phyloP scores from a whole-genome alignment of 2,113 vertebrate species.

The Gymnocephalus cernua region DNA sequence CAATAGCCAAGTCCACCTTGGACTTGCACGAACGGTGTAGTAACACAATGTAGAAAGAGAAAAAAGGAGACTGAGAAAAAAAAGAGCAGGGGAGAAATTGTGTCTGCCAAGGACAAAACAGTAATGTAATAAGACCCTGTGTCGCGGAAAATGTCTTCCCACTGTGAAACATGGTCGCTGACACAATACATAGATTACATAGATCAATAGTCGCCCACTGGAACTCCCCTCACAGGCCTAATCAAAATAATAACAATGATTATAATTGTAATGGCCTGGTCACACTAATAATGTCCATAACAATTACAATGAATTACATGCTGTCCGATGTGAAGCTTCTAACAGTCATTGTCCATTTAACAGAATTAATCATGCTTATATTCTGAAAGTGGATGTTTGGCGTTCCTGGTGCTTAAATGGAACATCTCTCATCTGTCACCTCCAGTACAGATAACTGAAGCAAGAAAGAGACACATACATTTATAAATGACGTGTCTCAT shows the following conservation, averaged over 20 bases:
- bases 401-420: background rate
- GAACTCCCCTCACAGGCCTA: background rate
- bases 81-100: conserved; percentile 22
- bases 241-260: conserved; percentile 50
- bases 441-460: conserved; percentile 17
- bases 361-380: conserved; percentile 39
- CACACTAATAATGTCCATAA: conserved; percentile 57
- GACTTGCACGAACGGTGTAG: background rate
- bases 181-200: conserved; percentile 37
- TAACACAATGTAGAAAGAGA: background rate
- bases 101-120: conserved; percentile 34
- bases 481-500: conserved; percentile 33
- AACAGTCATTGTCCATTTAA: conserved; percentile 52
- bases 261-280: conserved; percentile 47
- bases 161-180: conserved; percentile 34
- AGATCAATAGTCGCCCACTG: conserved; percentile 52
- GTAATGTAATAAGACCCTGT: conserved; percentile 40
- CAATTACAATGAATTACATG: conserved; percentile 56
- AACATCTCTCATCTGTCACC: conserved; percentile 7
- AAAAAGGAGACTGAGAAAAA: background rate
- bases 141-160: conserved; percentile 34
- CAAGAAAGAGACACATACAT: conserved; percentile 30
- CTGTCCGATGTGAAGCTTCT: conserved; percentile 13
- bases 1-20: background rate
- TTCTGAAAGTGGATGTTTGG: conserved; percentile 4